These are phyloP conservation scores for Caprella mutica DNA, from an alignment of 2,888 invertebrate species.

Conservation along the genomic window DNA sequence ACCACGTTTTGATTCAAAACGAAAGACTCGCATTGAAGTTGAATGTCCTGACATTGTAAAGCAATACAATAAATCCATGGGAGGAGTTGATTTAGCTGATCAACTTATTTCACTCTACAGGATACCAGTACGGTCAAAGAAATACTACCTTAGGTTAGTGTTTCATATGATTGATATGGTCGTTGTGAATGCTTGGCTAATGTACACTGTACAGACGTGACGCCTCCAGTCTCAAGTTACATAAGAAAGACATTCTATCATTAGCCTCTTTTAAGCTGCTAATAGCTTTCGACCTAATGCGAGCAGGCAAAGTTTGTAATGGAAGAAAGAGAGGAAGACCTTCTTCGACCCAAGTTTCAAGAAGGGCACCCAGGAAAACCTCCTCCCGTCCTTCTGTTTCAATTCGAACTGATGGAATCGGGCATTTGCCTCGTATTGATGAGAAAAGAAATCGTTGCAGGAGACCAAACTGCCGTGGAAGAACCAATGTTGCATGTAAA, in stretches of 20 bases:
- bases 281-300: neutral
- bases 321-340: no score
- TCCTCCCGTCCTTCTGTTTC: no score
- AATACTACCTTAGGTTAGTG: neutral
- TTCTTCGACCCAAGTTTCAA: no score
- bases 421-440: neutral
- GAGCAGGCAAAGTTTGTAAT: no score
- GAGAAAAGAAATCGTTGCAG: neutral
- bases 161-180: conserved; percentile 7
- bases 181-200: neutral
- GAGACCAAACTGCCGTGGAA: neutral
- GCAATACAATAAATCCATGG: conserved; percentile 1
- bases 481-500: neutral
- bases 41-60: neutral
- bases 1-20: neutral
- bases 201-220: conserved; percentile 5
- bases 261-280: neutral
- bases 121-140: neutral
- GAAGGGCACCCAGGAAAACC: no score
- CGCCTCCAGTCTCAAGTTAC: neutral
- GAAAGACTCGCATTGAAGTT: neutral
- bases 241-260: neutral
- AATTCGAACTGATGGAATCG: no score
- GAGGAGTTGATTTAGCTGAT: conserved; percentile 2
- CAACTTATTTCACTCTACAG: neutral